Evolutionary conservation across 2,113 vertebrate species (phyloP).

Genomic region (Onychostoma macrolepis): DNA sequence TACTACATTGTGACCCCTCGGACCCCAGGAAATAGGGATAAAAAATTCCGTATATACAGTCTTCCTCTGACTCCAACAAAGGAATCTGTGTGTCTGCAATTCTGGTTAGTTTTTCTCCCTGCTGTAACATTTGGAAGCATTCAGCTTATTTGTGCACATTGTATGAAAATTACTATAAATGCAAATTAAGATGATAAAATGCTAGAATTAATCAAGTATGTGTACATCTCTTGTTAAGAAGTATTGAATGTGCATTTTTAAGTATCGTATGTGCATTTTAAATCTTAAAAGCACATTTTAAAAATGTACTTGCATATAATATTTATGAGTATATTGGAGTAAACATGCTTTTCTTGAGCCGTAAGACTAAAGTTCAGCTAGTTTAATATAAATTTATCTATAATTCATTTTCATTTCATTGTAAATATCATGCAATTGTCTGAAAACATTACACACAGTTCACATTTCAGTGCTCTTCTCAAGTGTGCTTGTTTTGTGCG

Average conservation of each 20-base stretch:
- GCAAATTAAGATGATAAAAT: background rate
- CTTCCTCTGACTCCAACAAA: slow-evolving; percentile 71
- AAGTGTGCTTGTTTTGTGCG: background rate
- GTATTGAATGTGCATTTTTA: background rate
- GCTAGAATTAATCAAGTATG: background rate
- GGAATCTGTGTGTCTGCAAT: slow-evolving; percentile 79
- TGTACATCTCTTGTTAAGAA: background rate
- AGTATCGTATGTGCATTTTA: background rate
- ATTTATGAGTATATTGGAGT: too few relatives aligned
- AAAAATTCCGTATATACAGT: slow-evolving; percentile 80
- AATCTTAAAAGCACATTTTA: too few relatives aligned
- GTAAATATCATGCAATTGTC: too few relatives aligned
- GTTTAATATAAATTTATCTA: too few relatives aligned
- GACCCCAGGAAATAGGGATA: slow-evolving; percentile 61
- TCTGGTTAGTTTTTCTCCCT: slow-evolving; percentile 81
- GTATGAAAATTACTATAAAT: background rate
- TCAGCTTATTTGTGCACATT: background rate
- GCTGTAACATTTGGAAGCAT: background rate
- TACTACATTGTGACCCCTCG: slow-evolving; percentile 86
- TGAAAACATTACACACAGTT: too few relatives aligned
- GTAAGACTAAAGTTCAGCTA: too few relatives aligned
- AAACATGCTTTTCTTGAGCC: too few relatives aligned
- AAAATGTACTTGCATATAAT: too few relatives aligned
- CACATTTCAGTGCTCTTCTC: too few relatives aligned
- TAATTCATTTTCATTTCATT: too few relatives aligned